A percentile compares a stretch with the other conserved stretches of the same genome.
phyloP scores from a whole-genome alignment of 2,888 invertebrate species.

The Sesia bembeciformis region DNA sequence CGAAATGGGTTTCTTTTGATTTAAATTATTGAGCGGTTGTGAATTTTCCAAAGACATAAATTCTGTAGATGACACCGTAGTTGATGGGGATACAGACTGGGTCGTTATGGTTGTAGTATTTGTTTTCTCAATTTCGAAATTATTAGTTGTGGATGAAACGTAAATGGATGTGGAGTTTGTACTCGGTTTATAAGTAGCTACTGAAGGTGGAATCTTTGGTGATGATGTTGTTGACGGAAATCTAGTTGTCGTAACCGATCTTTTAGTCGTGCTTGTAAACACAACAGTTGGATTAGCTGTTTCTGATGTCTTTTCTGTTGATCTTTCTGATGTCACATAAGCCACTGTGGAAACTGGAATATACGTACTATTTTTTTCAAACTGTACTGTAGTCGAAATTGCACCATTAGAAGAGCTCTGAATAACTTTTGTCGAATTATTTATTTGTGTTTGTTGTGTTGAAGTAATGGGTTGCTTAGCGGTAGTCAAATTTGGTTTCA shows the following conservation, averaged over 20 bases:
- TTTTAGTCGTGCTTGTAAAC: slow-evolving; percentile 20
- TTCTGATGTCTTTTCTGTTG: slow-evolving; percentile 23
- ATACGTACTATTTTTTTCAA: slow-evolving; percentile 47
- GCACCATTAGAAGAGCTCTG: slow-evolving; percentile 12
- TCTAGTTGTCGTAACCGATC: slow-evolving; percentile 15
- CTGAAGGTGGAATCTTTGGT: slow-evolving; percentile 3
- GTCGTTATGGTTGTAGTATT: slow-evolving; percentile 58
- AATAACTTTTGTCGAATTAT: slow-evolving; percentile 11
- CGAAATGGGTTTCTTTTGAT: slow-evolving; percentile 9
- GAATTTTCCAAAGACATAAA: slow-evolving; percentile 25
- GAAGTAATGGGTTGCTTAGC: slow-evolving; percentile 4
- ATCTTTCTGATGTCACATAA: slow-evolving; percentile 32
- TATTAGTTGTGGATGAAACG: slow-evolving; percentile 16
- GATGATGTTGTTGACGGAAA: slow-evolving; percentile 9
- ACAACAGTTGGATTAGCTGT: slow-evolving; percentile 14
- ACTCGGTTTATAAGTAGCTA: slow-evolving; percentile 12
- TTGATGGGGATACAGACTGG: slow-evolving; percentile 59
- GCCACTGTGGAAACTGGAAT: slow-evolving; percentile 42
- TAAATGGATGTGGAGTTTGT: slow-evolving; percentile 12
- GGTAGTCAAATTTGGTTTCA: slow-evolving; percentile 5
- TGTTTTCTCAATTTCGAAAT: slow-evolving; percentile 31
- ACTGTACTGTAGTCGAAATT: slow-evolving; percentile 23
- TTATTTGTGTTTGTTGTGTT: slow-evolving; percentile 10
- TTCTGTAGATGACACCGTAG: slow-evolving; percentile 46
- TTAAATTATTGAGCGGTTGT: slow-evolving; percentile 8